Conservation (phyloP, 2,797 vertebrate genomes). For the Toxotes lorentzi region DNA sequence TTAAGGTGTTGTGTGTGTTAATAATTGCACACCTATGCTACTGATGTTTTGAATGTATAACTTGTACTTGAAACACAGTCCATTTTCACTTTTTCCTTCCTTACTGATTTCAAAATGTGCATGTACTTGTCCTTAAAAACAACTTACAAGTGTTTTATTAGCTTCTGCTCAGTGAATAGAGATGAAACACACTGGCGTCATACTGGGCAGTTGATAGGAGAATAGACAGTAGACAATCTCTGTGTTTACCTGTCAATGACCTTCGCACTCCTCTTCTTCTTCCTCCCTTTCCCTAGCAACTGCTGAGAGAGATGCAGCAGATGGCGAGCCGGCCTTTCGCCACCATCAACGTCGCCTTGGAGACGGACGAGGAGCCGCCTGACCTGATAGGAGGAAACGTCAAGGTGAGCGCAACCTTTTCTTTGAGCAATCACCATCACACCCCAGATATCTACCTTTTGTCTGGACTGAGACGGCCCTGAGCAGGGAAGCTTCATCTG, state of each 20-base stretch:
- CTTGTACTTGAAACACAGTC: neutral
- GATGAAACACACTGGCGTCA: neutral
- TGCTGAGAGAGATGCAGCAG: constrained; percentile 99
- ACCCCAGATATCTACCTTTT: constrained; percentile 16
- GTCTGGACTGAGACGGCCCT: neutral
- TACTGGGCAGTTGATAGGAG: neutral
- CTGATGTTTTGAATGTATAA: neutral
- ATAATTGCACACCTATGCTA: neutral
- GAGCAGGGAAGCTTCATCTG: constrained; percentile 15
- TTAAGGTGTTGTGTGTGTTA: too few species aligned
- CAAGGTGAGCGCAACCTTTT: constrained; percentile 89
- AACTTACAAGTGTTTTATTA: neutral
- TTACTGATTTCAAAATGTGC: neutral
- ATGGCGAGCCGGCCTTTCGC: constrained; percentile 99
- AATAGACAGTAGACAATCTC: constrained; percentile 1
- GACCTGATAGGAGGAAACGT: constrained; percentile 98
- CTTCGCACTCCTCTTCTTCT: constrained; percentile 48
- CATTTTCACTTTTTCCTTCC: neutral
- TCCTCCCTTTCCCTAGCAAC: constrained; percentile 89
- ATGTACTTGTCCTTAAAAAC: neutral
- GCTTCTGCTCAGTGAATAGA: neutral
- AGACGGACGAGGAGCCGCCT: constrained; percentile 97
- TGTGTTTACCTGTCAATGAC: constrained; percentile 58
- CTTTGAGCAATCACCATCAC: neutral
- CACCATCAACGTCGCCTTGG: constrained; percentile 98